Base-by-base conservation (phyloP, 1,140 invertebrate species). In the Riptortus pedestris region DNA sequence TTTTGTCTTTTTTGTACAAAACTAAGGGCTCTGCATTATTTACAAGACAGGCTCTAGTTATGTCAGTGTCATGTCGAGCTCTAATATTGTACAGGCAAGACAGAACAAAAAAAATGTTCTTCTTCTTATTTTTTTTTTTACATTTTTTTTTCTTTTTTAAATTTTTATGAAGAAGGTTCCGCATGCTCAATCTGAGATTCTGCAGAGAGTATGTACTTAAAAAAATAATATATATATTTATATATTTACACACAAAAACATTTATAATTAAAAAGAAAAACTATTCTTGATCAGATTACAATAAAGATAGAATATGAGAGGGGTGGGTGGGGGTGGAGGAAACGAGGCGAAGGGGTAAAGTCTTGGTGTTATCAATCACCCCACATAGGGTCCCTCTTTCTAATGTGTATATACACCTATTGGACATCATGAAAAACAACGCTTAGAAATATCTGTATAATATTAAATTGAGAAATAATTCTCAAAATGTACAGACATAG, bases 161-260 rank as follows among this genome's bases (percentile, higher is more conserved):
- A 9, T 47, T 47, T 47, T 47, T 47, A 47, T 20, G 45, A 47
- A 47, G n/a, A 47, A 22, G 45, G 45, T 47, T 47, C 45, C 45
- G 45, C 45, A 47, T 20, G 45, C 45, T 47, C 45, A 47, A 47
- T 47, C 22, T 47, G 45, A 47, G 45, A 47, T 47, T 47, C 45
- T 47, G 45, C 45, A 47, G 45, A n/a, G n/a, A 47, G 45, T 47
- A 47, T 47, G 45, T 47, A 47, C 45, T 47, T 47, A 47, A 47
- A 47, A 47, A 47, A 47, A 47, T 55, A 24, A 55, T 55, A 55
- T 55, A 55, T 55, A 55, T 55, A 55, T 55, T 55, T 55, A 55
- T 55, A 55, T 55, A 55, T 55, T 55, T 55, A 55, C 51, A 55
- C 51, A 55, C 51, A 55, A 55, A 48, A 55, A 55, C 51, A 55